Evolutionary conservation across 30 jellyfish, hydroid and myxozoan genomes (phyloP).

Genomic region (Nemopilema nomurai): DNA sequence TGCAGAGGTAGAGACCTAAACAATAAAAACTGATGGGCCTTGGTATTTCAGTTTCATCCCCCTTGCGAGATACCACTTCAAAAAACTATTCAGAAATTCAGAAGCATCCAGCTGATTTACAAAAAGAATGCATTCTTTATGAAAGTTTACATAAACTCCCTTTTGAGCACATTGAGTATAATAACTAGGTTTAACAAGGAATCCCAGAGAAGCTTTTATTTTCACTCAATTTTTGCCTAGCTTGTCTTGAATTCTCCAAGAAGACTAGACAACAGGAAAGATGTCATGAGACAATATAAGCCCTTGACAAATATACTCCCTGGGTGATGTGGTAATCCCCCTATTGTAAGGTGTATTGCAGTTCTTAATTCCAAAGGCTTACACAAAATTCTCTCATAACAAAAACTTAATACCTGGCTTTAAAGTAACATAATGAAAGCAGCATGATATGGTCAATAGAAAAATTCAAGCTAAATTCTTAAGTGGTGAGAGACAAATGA

Average conservation of each 20-base stretch:
- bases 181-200: background rate
- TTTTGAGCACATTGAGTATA: background rate
- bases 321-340: background rate
- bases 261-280: background rate
- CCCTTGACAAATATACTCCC: background rate
- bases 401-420: background rate
- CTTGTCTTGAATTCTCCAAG: background rate
- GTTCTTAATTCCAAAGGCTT: background rate
- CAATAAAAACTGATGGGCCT: background rate
- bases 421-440: background rate
- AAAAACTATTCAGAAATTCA: background rate
- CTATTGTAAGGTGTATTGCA: background rate
- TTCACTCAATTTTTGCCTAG: background rate
- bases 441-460: background rate
- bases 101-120: background rate
- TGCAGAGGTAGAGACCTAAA: background rate
- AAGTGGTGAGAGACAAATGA: too few relatives aligned
- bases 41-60: background rate
- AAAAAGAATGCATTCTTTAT: background rate
- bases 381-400: background rate
- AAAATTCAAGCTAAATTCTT: background rate
- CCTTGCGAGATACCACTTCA: background rate
- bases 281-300: background rate
- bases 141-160: background rate
- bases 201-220: background rate